These are phyloP conservation scores for Seira ritae DNA, from an alignment of 2,888 invertebrate genomes.

Conservation along the genomic window DNA sequence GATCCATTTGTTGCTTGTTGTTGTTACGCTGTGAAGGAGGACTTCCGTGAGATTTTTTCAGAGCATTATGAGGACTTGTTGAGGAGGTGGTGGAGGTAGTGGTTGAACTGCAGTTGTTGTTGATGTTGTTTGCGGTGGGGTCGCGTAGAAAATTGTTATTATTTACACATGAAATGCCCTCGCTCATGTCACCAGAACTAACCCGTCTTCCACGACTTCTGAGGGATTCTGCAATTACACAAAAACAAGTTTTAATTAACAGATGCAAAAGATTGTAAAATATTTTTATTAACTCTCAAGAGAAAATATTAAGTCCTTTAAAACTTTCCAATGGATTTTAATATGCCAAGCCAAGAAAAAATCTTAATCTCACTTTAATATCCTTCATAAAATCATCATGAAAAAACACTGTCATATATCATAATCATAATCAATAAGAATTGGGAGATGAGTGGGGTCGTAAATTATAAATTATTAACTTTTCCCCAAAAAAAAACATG, in stretches of 20 bases:
- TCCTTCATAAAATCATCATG: background rate
- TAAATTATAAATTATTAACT: constrained; percentile 16
- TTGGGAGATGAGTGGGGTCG: background rate
- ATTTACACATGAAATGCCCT: constrained; percentile 62
- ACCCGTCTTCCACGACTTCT: constrained; percentile 67
- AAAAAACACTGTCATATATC: background rate
- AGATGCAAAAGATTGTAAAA: background rate
- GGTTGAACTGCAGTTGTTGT: constrained; percentile 23
- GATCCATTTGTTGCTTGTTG: constrained; percentile 41
- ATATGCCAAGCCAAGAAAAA: no score
- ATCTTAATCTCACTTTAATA: background rate
- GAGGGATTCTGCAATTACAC: constrained; percentile 64
- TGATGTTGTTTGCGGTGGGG: constrained; percentile 30
- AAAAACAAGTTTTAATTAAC: constrained; percentile 31
- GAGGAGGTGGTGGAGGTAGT: constrained; percentile 3
- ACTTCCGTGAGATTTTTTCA: constrained; percentile 16
- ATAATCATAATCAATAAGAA: constrained; percentile 28
- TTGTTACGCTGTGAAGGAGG: constrained; percentile 7
- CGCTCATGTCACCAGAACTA: constrained; percentile 69
- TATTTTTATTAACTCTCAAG: background rate
- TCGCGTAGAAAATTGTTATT: constrained; percentile 63
- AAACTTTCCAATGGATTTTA: no score
- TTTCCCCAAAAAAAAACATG: constrained; percentile 19
- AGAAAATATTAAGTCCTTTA: background rate
- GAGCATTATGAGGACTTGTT: constrained; percentile 8